Base-by-base conservation (phyloP, 2,888 invertebrate genomes). In the Sclerodermus sp. region DNA sequence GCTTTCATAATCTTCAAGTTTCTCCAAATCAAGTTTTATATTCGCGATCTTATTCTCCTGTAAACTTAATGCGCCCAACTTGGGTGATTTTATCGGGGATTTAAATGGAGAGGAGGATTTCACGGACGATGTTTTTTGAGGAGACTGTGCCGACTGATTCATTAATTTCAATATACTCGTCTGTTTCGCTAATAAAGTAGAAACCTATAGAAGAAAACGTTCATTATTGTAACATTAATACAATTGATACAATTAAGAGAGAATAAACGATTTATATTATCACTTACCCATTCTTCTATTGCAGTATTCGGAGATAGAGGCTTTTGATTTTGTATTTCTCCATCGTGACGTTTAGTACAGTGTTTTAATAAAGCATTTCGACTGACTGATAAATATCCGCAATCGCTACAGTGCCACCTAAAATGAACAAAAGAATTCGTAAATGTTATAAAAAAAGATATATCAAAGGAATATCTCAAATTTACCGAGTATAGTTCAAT, bases 401-500 rank as follows among this genome's bases (percentile, higher is more conserved):
- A 88, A 1, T 79, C 68, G 14, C 78, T 79, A 64, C 87, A 88
- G 14, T 80, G 79, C 81, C 82, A 87, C 60, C 87, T 87, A 68
- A 32, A 71, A 68, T 49, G 47, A 5, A 38, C 57, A 55, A 76
- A 67, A n/a, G n/a, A n/a, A n/a, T n/a, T n/a, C n/a, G n/a, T n/a
- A n/a, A n/a, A n/a, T n/a, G 55, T 47, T 39, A 43, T 13, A 43
- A 36, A 8, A 32, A 16, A 1, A 42, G 4, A 29, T n/a, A n/a
- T n/a, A n/a, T n/a, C n/a, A n/a, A n/a, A 23, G 8, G 23, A 23
- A 3, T 23, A 23, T 9, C 39, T 17, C 10, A 5, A 30, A 40
- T 80, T 80, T 66, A 88, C 87, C 84, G 85, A 60, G 84, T 81
- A 64, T 87, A 87, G 42, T 85, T 82, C 18, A 88, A 77, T 65